These are phyloP conservation scores for Myotis yumanensis DNA, from an alignment of 2,113 vertebrate genomes.

Conservation along the genomic window DNA sequence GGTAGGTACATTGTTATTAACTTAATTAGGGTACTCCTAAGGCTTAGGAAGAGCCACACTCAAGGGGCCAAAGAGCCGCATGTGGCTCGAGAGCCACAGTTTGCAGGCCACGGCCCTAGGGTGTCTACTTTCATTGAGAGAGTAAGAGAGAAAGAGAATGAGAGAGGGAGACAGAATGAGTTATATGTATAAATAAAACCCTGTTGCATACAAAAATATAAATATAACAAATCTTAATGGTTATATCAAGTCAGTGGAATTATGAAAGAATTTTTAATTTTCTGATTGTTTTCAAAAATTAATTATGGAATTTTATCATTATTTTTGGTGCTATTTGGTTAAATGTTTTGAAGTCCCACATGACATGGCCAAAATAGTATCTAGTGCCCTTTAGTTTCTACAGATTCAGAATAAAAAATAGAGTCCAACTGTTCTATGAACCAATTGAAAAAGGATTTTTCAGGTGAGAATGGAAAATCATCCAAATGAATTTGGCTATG, in stretches of 20 bases:
- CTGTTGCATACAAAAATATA: neutral
- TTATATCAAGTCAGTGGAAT: neutral
- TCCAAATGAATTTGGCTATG: neutral
- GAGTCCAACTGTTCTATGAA: neutral
- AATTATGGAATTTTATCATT: neutral
- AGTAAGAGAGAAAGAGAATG: neutral
- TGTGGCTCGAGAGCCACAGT: too few species aligned
- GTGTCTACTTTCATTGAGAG: neutral
- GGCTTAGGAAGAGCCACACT: too few species aligned
- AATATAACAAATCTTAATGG: conserved; percentile 11
- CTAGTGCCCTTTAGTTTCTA: neutral
- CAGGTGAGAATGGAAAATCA: conserved; percentile 13
- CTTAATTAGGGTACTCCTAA: too few species aligned
- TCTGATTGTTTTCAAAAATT: conserved; percentile 10
- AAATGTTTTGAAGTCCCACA: neutral
- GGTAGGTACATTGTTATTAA: too few species aligned
- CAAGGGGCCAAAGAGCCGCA: too few species aligned
- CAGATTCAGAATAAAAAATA: conserved; percentile 13
- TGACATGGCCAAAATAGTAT: neutral
- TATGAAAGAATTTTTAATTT: neutral
- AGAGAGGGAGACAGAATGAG: neutral
- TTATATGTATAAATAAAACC: neutral
- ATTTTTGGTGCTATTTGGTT: neutral
- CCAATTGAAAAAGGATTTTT: neutral
- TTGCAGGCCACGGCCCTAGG: neutral